Conservation (phyloP, 2,113 vertebrate species). For the Brachyhypopomus gauderio region DNA sequence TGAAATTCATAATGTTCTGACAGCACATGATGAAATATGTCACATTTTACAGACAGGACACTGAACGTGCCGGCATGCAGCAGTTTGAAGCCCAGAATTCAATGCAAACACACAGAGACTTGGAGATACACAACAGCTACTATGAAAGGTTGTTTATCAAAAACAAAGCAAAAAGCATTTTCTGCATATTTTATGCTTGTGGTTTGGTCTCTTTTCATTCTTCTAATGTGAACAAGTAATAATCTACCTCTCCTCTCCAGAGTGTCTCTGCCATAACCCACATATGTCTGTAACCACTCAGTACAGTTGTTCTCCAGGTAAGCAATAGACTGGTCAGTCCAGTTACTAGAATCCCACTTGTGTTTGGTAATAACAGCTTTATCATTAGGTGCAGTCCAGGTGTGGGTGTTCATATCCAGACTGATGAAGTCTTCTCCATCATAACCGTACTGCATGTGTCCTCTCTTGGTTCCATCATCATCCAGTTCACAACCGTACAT, state of each 20-base stretch:
- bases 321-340: neutral
- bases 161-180: too few species aligned
- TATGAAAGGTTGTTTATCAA: too few species aligned
- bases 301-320: neutral
- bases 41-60: too few species aligned
- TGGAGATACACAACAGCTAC: too few species aligned
- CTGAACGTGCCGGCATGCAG: too few species aligned
- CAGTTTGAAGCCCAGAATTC: too few species aligned
- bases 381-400: neutral
- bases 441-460: neutral
- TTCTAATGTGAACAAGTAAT: neutral
- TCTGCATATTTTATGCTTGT: too few species aligned
- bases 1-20: too few species aligned
- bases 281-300: neutral
- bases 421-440: conserved; percentile 1
- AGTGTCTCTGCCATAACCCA: neutral
- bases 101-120: too few species aligned
- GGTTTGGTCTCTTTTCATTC: too few species aligned
- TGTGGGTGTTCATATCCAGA: conserved; percentile 1
- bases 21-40: too few species aligned
- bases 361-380: neutral
- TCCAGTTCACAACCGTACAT: conserved; percentile 2
- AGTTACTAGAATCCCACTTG: neutral
- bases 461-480: neutral
- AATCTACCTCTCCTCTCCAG: neutral